These are phyloP conservation scores for Caenorhabditis latens DNA, from an alignment of 1,140 invertebrate species.

Conservation along the genomic window DNA sequence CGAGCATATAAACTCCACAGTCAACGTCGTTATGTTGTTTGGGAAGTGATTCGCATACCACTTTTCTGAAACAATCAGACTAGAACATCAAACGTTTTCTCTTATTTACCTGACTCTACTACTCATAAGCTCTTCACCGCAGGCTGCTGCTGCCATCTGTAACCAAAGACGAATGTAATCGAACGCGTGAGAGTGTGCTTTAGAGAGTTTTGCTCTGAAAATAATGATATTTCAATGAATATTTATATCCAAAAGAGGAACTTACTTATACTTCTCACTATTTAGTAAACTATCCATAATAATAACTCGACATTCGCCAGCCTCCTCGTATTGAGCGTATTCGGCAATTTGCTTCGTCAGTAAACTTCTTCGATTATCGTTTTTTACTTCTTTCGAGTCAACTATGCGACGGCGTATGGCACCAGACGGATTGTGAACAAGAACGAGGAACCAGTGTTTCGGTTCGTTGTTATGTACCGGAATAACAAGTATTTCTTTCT, in stretches of 20 bases:
- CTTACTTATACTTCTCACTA: background rate
- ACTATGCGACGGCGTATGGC: background rate
- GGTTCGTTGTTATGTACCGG: background rate
- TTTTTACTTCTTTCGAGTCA: no score
- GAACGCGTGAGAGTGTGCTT: background rate
- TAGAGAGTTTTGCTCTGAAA: background rate
- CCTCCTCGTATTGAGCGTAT: background rate
- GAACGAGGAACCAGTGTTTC: constrained; percentile 35
- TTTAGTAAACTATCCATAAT: constrained; percentile 19
- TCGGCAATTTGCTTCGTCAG: background rate
- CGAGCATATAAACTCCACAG: background rate
- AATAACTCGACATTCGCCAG: constrained; percentile 2
- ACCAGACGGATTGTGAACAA: constrained; percentile 14
- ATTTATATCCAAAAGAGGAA: background rate
- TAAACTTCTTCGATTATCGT: no score
- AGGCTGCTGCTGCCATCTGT: background rate
- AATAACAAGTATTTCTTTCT: background rate
- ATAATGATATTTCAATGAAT: background rate
- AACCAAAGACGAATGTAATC: constrained; percentile 27
- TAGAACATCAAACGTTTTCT: background rate
- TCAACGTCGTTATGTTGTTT: background rate
- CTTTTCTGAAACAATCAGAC: background rate
- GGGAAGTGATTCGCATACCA: background rate
- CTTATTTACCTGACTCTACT: constrained; percentile 1
- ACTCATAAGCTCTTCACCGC: background rate